phyloP scores from a whole-genome alignment of 2,888 invertebrate genomes.

The Gryllus longicercus region DNA sequence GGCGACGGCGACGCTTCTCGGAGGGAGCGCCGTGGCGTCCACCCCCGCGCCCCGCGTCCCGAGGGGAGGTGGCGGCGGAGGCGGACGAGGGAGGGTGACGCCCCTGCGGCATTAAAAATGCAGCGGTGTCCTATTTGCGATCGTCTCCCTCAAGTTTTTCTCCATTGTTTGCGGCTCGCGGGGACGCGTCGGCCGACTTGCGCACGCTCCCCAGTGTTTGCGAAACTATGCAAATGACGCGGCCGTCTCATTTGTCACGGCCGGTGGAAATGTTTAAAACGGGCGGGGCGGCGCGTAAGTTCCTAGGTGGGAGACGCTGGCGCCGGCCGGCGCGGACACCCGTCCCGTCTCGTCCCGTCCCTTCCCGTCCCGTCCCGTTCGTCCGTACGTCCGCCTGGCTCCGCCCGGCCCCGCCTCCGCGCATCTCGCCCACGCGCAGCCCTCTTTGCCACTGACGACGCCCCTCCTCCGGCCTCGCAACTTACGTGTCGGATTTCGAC shows the following conservation, averaged over 20 bases:
- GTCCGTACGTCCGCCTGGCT: too few relatives aligned
- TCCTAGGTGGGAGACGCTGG: neutral
- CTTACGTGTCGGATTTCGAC: too few relatives aligned
- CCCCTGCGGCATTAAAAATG: constrained; percentile 1
- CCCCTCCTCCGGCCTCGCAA: too few relatives aligned
- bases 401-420: too few relatives aligned
- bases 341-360: too few relatives aligned
- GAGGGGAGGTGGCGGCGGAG: neutral
- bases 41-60: neutral
- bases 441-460: too few relatives aligned
- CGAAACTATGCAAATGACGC: neutral
- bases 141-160: neutral
- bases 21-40: neutral
- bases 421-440: too few relatives aligned
- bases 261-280: neutral
- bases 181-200: neutral
- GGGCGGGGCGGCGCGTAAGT: constrained; percentile 6
- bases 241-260: constrained; percentile 17
- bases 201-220: neutral
- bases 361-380: too few relatives aligned
- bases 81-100: neutral
- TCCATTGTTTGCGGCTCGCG: neutral
- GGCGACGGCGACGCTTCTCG: too few relatives aligned
- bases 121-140: constrained; percentile 17
- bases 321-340: neutral